phyloP scores from a whole-genome alignment of 2,888 invertebrate genomes.

The Drosophila phalerata region DNA sequence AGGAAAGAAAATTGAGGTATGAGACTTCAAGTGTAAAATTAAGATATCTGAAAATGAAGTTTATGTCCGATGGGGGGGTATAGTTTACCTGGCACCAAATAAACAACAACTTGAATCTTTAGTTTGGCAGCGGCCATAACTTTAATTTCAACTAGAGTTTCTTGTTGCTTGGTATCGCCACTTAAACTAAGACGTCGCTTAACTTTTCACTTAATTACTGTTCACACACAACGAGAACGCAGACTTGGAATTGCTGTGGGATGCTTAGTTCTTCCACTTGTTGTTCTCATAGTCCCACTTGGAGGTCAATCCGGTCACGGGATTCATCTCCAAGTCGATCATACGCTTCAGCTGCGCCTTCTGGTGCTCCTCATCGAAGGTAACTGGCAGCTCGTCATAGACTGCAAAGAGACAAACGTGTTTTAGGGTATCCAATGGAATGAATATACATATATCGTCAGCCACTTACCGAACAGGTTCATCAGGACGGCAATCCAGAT shows the following conservation, averaged over 20 bases:
- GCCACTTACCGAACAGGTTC: conserved; percentile 81
- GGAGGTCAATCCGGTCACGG: conserved; percentile 92
- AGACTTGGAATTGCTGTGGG: conserved; percentile 32
- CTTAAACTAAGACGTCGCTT: conserved; percentile 68
- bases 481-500: conserved; percentile 81
- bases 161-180: conserved; percentile 56
- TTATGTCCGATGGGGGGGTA: neutral
- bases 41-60: neutral
- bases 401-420: conserved; percentile 83
- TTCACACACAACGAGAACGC: conserved; percentile 36
- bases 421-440: neutral
- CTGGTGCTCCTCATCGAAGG: conserved; percentile 91
- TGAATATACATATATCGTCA: neutral
- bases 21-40: too few relatives aligned
- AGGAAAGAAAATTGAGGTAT: neutral
- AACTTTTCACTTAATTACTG: conserved; percentile 64
- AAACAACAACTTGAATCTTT: conserved; percentile 3
- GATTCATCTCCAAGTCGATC: conserved; percentile 92
- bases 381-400: conserved; percentile 89
- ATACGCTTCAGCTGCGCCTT: conserved; percentile 93
- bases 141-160: conserved; percentile 72
- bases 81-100: conserved; percentile 1
- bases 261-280: conserved; percentile 91
- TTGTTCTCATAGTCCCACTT: conserved; percentile 97
- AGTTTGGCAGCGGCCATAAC: conserved; percentile 64